Percentiles rank a stretch among this genome's conserved stretches.
phyloP scores from a whole-genome alignment of 2,888 invertebrate genomes.

The Drosophila diplacantha region DNA sequence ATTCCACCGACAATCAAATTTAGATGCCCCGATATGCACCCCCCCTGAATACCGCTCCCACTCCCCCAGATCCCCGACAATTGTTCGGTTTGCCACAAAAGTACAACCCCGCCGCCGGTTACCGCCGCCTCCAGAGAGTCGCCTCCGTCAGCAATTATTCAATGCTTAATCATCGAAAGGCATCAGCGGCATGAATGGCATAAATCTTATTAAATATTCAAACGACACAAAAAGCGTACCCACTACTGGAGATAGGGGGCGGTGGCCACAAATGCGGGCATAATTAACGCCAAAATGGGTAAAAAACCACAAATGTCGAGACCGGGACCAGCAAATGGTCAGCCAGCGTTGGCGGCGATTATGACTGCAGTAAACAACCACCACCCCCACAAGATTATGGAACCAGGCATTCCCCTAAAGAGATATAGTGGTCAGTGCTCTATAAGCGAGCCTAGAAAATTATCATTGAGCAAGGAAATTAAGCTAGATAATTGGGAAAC shows the following conservation, averaged over 20 bases:
- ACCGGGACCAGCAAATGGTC: constrained; percentile 20
- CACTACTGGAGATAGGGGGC: constrained; percentile 1
- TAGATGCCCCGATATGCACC: constrained; percentile 36
- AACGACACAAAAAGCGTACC: constrained; percentile 38
- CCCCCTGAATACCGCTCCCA: not conserved
- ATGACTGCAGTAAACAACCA: constrained; percentile 42
- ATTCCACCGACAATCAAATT: constrained; percentile 48
- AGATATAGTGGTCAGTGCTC: not conserved
- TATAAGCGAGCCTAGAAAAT: not conserved
- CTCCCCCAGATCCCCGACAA: constrained; percentile 11
- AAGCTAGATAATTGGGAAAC: not conserved
- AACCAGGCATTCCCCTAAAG: not conserved
- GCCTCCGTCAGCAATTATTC: constrained; percentile 37
- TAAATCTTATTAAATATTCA: constrained; percentile 60
- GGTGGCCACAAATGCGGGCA: constrained; percentile 37
- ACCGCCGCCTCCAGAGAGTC: not conserved
- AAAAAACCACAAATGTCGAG: constrained; percentile 9
- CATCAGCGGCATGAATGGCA: constrained; percentile 32
- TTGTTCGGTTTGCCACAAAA: constrained; percentile 30
- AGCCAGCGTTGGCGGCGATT: constrained; percentile 43
- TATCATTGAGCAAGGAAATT: not conserved
- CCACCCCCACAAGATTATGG: constrained; percentile 5
- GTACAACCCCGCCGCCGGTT: not conserved
- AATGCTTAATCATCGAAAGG: constrained; percentile 40
- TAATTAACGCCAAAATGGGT: constrained; percentile 52